These are phyloP conservation scores for Sebastes melanostomus DNA, from an alignment of 2,797 vertebrate species.

Conservation along the genomic window DNA sequence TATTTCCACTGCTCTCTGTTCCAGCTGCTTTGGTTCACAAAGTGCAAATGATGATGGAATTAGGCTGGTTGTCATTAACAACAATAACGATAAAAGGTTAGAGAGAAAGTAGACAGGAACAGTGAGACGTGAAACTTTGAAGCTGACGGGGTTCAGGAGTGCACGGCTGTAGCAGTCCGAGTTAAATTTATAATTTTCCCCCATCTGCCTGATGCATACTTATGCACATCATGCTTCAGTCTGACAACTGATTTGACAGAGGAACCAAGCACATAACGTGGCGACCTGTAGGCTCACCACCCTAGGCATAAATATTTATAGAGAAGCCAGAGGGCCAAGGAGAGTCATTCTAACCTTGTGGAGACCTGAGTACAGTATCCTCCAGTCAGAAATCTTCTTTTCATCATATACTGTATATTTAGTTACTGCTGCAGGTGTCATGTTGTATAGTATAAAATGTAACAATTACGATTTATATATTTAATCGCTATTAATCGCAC, in stretches of 20 bases:
- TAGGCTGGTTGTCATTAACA: not conserved
- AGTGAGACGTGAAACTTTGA: conserved; percentile 28
- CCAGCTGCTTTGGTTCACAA: not conserved
- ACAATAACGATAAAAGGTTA: conserved; percentile 13
- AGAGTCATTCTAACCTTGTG: conserved; percentile 69
- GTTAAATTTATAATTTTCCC: conserved; percentile 61
- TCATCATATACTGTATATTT: conserved; percentile 8
- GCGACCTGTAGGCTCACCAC: conserved; percentile 64
- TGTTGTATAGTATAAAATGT: conserved; percentile 8
- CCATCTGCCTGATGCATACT: conserved; percentile 69
- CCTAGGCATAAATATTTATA: conserved; percentile 73
- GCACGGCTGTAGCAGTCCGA: conserved; percentile 35
- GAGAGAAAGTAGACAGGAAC: not conserved
- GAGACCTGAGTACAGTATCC: conserved; percentile 36
- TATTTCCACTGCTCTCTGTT: conserved; percentile 6
- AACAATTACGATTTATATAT: not conserved
- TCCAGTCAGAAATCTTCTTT: conserved; percentile 28
- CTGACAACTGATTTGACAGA: conserved; percentile 75
- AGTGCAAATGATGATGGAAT: not conserved
- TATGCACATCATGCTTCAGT: conserved; percentile 64
- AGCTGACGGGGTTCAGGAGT: conserved; percentile 44
- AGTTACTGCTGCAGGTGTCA: conserved; percentile 2
- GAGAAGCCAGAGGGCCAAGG: conserved; percentile 62
- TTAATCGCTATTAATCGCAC: no score
- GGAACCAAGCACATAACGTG: conserved; percentile 58